Evolutionary conservation across 2,113 vertebrate genomes (phyloP).

Genomic region (Copsychus sechellarum): DNA sequence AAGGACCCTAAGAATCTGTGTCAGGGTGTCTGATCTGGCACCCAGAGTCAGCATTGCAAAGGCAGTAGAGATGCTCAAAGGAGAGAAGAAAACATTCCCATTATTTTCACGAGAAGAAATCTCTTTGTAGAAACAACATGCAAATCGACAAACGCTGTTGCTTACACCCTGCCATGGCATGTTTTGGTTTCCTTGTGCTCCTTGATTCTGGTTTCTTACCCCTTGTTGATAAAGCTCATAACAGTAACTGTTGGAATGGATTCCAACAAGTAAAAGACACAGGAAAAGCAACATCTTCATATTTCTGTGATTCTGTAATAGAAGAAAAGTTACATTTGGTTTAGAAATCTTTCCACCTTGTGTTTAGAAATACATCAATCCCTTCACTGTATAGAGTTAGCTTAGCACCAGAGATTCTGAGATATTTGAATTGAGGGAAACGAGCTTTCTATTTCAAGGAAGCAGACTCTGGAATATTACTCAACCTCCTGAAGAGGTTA

Average conservation of each 20-base stretch:
- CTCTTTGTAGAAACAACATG: constrained; percentile 79
- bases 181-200: not conserved
- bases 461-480: constrained; percentile 1
- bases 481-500: constrained; percentile 8
- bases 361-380: not conserved
- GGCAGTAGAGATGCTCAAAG: constrained; percentile 77
- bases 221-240: not conserved
- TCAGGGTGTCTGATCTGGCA: constrained; percentile 76
- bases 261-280: constrained; percentile 55
- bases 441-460: constrained; percentile 41
- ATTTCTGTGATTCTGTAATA: constrained; percentile 50
- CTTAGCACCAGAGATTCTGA: not conserved
- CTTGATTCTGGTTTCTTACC: not conserved
- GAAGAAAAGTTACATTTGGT: not conserved
- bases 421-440: not conserved
- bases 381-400: not conserved
- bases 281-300: constrained; percentile 64
- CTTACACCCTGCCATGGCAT: not conserved
- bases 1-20: constrained; percentile 77
- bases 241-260: constrained; percentile 41
- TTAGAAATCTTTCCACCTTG: not conserved
- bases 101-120: constrained; percentile 48
- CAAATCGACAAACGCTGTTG: constrained; percentile 66
- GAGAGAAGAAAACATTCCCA: constrained; percentile 82
- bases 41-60: constrained; percentile 82